Percentiles rank a stretch among this genome's conserved stretches.
These are phyloP conservation scores for Epizoanthus rinbou DNA, from an alignment of 92 coral and sea anemone genomes.

Conservation along the genomic window DNA sequence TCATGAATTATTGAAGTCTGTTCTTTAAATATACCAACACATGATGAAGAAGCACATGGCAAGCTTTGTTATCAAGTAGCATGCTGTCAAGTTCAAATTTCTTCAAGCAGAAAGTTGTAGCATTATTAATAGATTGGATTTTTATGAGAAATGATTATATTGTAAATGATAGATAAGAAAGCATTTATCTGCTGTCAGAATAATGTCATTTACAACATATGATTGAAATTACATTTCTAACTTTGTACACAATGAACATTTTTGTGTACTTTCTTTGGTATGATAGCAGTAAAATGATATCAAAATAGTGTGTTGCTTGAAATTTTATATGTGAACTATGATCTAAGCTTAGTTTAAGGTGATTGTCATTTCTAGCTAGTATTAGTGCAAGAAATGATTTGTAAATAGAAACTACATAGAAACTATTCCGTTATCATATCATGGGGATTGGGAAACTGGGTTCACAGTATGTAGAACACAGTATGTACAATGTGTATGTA, in stretches of 20 bases:
- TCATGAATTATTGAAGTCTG: slow-evolving; percentile 38
- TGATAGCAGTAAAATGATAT: slow-evolving; percentile 27
- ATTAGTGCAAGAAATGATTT: background rate
- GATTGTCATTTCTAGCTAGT: background rate
- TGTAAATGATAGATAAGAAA: background rate
- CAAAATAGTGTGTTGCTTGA: background rate
- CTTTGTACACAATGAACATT: slow-evolving; percentile 30
- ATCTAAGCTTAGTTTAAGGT: background rate
- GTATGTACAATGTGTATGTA: background rate
- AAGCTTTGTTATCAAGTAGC: slow-evolving; percentile 9
- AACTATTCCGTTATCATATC: background rate
- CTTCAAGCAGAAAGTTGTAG: background rate
- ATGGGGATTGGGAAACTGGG: background rate
- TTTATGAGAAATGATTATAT: background rate
- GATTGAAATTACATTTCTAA: background rate
- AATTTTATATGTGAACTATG: background rate
- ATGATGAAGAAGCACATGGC: slow-evolving; percentile 28
- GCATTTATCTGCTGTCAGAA: background rate
- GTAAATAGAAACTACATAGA: background rate
- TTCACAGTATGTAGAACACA: background rate
- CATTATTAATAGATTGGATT: background rate
- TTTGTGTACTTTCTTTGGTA: slow-evolving; percentile 21
- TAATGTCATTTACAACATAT: background rate
- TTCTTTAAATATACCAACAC: background rate
- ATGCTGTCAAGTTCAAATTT: slow-evolving; percentile 4